These are phyloP conservation scores for Neuroterus valhalla DNA, from an alignment of 1,140 invertebrate species.

Conservation along the genomic window DNA sequence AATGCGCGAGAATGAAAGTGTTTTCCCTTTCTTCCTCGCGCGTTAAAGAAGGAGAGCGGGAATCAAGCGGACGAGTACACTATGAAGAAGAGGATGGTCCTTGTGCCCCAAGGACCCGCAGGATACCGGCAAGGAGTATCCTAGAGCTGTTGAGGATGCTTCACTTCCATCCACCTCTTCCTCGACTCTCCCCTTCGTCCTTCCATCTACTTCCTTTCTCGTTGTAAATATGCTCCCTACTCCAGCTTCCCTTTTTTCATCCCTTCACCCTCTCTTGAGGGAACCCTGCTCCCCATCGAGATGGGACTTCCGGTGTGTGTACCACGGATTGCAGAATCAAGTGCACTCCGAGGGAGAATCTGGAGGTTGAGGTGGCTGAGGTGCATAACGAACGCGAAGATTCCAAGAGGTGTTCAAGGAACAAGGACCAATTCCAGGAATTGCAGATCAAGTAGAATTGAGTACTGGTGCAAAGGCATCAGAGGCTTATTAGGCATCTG, in stretches of 20 bases:
- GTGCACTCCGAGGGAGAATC: slow-evolving; percentile 54
- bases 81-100: slow-evolving; percentile 64
- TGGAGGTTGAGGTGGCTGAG: slow-evolving; percentile 31
- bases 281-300: slow-evolving; percentile 30
- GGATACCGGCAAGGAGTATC: slow-evolving; percentile 72
- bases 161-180: slow-evolving; percentile 63
- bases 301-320: slow-evolving; percentile 42
- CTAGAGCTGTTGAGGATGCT: slow-evolving; percentile 72
- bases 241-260: slow-evolving; percentile 29
- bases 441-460: neutral
- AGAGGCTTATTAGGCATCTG: slow-evolving; percentile 1
- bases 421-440: slow-evolving; percentile 14
- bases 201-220: slow-evolving; percentile 36
- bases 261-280: slow-evolving; percentile 32
- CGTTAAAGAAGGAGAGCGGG: slow-evolving; percentile 36
- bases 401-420: slow-evolving; percentile 30
- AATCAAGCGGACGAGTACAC: slow-evolving; percentile 48
- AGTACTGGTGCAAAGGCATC: neutral
- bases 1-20: slow-evolving; percentile 21
- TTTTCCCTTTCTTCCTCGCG: too few relatives aligned
- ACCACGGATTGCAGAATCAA: slow-evolving; percentile 66
- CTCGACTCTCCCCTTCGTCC: slow-evolving; percentile 43
- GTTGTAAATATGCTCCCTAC: slow-evolving; percentile 38
- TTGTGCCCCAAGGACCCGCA: slow-evolving; percentile 68
- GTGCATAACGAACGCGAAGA: slow-evolving; percentile 27